Base-by-base conservation (phyloP, 2,797 vertebrate genomes). In the Ateles fusciceps region DNA sequence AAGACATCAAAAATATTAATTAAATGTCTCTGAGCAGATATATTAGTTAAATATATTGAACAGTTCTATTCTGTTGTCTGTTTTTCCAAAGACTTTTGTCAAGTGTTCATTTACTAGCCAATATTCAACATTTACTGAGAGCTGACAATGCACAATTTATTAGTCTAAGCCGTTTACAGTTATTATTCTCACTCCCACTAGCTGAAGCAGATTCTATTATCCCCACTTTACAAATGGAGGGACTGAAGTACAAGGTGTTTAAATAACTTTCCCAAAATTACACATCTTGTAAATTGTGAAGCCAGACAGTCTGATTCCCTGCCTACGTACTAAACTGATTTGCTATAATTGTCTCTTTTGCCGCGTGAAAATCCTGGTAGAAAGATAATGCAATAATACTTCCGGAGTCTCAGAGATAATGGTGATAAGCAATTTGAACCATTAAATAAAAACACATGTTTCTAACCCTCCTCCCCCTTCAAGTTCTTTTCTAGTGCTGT, bases 181-280 rank as follows among this genome's bases (percentile, higher is more conserved):
- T 86, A 64, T 91, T 64, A 78, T 83, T 95, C 61, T 48, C 46
- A 91, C 4, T 61, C 72, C 17, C 72, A 24, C 17, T 68, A 1
- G 75, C 48, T 42, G 68, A 79, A 44, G 39, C 26, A 81, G 46
- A 11, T 44, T 83, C 39, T 85, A 64, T 76, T 80, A 85, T 85
- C n/a, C 5, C 14, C 72, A 50, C 75, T 94, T 95, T 80, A 75
- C 44, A 96, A 96, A 80, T 26, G 30, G 87, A 86, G 42, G 92
- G 1, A 13, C 28, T 52, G 42, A 55, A 26, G 33, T 93, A 72
- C 7, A 72, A 72, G 36, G 59, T 85, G 24, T 78, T 90, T 64
- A 83, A 46, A n/a, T 44, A 87, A 75, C 26, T 61, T 96, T 85
- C n/a, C 74, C 26, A 7, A 95, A 92, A 88, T 80, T 46, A 68